Evolutionary conservation across 2,888 invertebrate genomes (phyloP).

Genomic region (Nomada ruficornis): DNA sequence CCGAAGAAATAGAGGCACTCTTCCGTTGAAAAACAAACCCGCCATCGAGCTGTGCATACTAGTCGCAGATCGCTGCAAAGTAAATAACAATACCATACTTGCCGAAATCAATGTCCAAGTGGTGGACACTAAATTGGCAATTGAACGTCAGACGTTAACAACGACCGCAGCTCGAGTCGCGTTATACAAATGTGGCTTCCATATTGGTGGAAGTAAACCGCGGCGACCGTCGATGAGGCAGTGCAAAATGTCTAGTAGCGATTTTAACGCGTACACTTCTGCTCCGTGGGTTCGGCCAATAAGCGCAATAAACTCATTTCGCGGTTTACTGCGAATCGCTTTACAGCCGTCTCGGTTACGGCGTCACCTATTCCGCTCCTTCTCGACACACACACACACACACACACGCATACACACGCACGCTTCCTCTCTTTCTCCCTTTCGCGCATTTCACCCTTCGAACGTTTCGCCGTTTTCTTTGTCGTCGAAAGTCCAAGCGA

Average conservation of each 20-base stretch:
- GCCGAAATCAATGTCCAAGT: no score
- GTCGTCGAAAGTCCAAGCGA: conserved; percentile 47
- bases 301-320: conserved; percentile 84
- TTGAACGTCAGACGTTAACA: not conserved
- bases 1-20: conserved; percentile 31
- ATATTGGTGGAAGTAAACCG: conserved; percentile 72
- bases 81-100: not conserved
- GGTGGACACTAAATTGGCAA: conserved; percentile 1
- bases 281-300: conserved; percentile 73
- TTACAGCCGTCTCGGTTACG: conserved; percentile 82
- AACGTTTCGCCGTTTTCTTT: conserved; percentile 55
- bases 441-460: conserved; percentile 43
- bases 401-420: not conserved
- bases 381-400: not conserved
- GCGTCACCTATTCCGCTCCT: conserved; percentile 69
- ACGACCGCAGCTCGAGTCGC: no score
- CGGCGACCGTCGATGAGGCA: conserved; percentile 62
- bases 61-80: not conserved
- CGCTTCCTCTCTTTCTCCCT: not conserved
- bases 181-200: conserved; percentile 54
- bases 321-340: conserved; percentile 83
- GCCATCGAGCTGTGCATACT: not conserved
- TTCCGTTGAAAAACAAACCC: conserved; percentile 37
- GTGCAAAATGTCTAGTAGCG: conserved; percentile 39
- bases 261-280: conserved; percentile 71